Evolutionary conservation across 2,113 vertebrate species (phyloP).

Genomic region (Taurulus bubalis): DNA sequence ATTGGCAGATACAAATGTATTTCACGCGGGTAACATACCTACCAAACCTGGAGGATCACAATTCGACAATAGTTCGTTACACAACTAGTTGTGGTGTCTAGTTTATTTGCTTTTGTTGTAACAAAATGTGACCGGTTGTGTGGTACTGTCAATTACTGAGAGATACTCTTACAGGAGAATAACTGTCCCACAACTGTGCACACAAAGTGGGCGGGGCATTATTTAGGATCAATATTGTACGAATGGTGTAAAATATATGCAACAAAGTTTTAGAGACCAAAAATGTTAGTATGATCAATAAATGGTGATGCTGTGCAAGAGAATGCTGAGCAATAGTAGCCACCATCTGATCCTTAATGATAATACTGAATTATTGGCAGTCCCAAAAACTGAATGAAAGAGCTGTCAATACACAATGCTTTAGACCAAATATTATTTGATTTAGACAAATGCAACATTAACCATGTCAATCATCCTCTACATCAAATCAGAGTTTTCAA

Average conservation of each 20-base stretch:
- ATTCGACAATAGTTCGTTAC: no score
- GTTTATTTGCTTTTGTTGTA: no score
- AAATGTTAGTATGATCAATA: neutral
- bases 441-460: neutral
- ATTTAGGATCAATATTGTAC: no score
- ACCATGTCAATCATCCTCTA: neutral
- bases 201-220: no score
- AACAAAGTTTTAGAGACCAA: neutral
- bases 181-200: no score
- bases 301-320: neutral
- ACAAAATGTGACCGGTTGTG: no score
- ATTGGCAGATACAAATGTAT: no score
- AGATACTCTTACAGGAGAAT: no score
- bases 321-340: neutral
- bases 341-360: neutral
- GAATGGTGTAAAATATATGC: neutral
- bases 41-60: no score
- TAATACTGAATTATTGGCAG: neutral
- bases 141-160: no score
- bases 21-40: no score
- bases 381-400: neutral
- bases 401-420: neutral
- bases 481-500: neutral
- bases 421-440: neutral
- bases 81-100: no score